A percentile compares a stretch with the other conserved stretches of the same genome.
Evolutionary conservation across 2,888 invertebrate genomes (phyloP).

Genomic region (Nebria salina): DNA sequence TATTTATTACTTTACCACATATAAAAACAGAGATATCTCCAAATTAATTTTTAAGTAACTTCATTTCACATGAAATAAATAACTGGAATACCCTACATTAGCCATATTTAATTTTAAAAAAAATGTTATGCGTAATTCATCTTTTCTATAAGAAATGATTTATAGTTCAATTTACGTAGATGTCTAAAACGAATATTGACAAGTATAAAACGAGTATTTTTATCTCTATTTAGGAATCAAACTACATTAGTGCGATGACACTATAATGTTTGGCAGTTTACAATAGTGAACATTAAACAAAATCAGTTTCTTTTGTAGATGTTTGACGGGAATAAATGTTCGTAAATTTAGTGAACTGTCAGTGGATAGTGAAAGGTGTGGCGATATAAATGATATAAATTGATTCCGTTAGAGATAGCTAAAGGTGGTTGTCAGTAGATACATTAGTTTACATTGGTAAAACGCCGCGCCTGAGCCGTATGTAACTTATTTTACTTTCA

Average conservation of each 20-base stretch:
- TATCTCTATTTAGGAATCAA: slow-evolving; percentile 11
- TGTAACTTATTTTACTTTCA: slow-evolving; percentile 10
- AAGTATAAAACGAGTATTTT: slow-evolving; percentile 12
- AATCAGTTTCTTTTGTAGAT: slow-evolving; percentile 19
- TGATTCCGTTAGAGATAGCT: slow-evolving; percentile 17
- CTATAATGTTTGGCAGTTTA: slow-evolving; percentile 3
- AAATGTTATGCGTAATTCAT: not conserved
- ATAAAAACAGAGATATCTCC: not conserved
- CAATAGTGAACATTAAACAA: slow-evolving; percentile 25
- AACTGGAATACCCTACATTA: too few relatives aligned
- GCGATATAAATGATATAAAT: slow-evolving; percentile 28
- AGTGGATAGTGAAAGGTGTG: slow-evolving; percentile 11
- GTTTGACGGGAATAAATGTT: slow-evolving; percentile 18
- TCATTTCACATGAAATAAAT: too few relatives aligned
- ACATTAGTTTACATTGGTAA: slow-evolving; percentile 19
- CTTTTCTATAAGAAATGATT: not conserved
- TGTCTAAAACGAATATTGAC: not conserved
- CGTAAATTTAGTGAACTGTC: slow-evolving; percentile 21
- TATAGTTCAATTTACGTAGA: not conserved
- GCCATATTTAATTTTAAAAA: too few relatives aligned
- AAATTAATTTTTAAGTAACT: too few relatives aligned
- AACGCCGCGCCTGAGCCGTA: slow-evolving; percentile 7
- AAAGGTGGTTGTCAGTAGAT: slow-evolving; percentile 1
- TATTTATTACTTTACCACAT: not conserved
- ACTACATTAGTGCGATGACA: slow-evolving; percentile 7